Evolutionary conservation across 2,888 invertebrate species (phyloP).

Genomic region (Orchestes rusci): DNA sequence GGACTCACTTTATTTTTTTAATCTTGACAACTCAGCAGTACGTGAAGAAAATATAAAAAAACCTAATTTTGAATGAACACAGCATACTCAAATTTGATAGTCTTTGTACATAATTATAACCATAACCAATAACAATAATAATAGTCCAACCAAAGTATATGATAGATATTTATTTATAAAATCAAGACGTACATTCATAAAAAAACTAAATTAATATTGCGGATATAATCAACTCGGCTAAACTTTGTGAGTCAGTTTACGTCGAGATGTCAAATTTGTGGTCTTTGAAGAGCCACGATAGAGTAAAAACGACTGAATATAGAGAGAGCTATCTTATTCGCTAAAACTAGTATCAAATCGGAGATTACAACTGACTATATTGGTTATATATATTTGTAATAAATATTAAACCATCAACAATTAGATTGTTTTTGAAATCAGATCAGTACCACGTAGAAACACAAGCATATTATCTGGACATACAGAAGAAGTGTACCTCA

Average conservation of each 20-base stretch:
- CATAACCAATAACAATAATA: too few relatives aligned
- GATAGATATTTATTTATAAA: constrained; percentile 39
- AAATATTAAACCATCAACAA: constrained; percentile 26
- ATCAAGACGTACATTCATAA: constrained; percentile 39
- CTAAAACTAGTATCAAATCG: constrained; percentile 36
- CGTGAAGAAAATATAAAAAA: too few relatives aligned
- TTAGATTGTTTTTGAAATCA: constrained; percentile 30
- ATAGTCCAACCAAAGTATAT: too few relatives aligned
- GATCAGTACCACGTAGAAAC: constrained; percentile 36
- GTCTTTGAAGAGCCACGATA: not conserved
- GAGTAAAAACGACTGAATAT: constrained; percentile 30
- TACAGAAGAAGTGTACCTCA: constrained; percentile 33
- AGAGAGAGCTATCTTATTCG: constrained; percentile 42
- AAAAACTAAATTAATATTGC: constrained; percentile 40
- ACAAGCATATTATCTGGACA: constrained; percentile 9
- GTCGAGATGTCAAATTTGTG: constrained; percentile 1
- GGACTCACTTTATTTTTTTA: too few relatives aligned
- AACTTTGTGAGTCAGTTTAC: constrained; percentile 6
- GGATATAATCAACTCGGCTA: constrained; percentile 26
- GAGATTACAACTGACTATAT: constrained; percentile 31
- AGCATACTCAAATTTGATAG: too few relatives aligned
- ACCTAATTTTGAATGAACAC: too few relatives aligned
- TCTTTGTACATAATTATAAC: too few relatives aligned
- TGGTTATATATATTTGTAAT: constrained; percentile 26
- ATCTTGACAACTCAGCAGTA: too few relatives aligned